Conservation (phyloP, 2,888 invertebrate genomes). For the Drosophila pullipes region DNA sequence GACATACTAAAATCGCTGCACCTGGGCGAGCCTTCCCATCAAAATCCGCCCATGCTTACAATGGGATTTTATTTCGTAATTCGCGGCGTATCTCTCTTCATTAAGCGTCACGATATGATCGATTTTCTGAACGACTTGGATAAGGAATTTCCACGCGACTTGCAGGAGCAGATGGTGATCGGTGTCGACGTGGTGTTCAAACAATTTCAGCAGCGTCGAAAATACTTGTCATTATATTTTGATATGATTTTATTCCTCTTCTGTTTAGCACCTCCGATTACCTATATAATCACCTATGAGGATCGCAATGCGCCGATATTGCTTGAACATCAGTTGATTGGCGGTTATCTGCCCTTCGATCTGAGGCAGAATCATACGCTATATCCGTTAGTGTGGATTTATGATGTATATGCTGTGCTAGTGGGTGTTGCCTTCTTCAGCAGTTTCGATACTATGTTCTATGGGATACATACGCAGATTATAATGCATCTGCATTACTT, state of each 20-base stretch:
- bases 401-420: slow-evolving; percentile 18
- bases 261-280: background rate
- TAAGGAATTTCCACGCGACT: slow-evolving; percentile 46
- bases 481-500: slow-evolving; percentile 59
- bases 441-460: slow-evolving; percentile 54
- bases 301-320: slow-evolving; percentile 28
- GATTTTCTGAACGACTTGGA: slow-evolving; percentile 50
- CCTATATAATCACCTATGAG: slow-evolving; percentile 30
- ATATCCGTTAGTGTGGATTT: slow-evolving; percentile 36
- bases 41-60: slow-evolving; percentile 23
- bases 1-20: slow-evolving; percentile 12
- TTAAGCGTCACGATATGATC: slow-evolving; percentile 44
- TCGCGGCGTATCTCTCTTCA: slow-evolving; percentile 47
- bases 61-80: slow-evolving; percentile 21
- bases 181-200: slow-evolving; percentile 14
- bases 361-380: slow-evolving; percentile 42
- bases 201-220: background rate
- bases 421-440: slow-evolving; percentile 41
- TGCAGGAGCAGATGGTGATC: slow-evolving; percentile 27
- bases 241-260: background rate
- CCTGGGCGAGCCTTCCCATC: slow-evolving; percentile 3
- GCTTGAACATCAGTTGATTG: slow-evolving; percentile 50
- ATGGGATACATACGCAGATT: slow-evolving; percentile 52
- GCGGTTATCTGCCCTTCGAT: slow-evolving; percentile 53
- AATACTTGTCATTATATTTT: background rate